phyloP scores from a whole-genome alignment of 2,888 invertebrate genomes.

The Plagiodera versicolora region DNA sequence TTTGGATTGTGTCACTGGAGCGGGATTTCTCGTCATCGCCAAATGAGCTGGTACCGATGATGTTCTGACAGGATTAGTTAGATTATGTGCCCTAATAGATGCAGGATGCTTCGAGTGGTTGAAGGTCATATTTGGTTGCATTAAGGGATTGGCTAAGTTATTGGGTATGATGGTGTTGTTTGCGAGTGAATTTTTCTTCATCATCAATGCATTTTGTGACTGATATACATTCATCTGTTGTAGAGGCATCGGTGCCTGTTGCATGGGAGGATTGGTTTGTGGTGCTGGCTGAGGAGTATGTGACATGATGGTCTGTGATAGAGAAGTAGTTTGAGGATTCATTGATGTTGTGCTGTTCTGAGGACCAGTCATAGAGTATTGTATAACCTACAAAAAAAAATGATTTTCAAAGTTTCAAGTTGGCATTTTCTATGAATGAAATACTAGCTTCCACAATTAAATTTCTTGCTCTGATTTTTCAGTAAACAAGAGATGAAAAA shows the following conservation, averaged over 20 bases:
- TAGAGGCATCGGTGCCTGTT: constrained; percentile 16
- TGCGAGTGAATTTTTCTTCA: background rate
- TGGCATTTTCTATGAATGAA: no score
- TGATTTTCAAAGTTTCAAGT: no score
- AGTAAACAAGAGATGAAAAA: no score
- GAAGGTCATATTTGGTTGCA: constrained; percentile 20
- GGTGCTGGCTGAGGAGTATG: constrained; percentile 22
- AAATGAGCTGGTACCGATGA: constrained; percentile 5
- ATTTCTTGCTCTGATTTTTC: no score
- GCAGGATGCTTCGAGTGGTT: constrained; percentile 18
- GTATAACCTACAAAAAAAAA: constrained; percentile 28
- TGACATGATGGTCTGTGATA: constrained; percentile 21
- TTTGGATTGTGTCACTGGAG: constrained; percentile 8
- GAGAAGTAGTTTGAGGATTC: constrained; percentile 18
- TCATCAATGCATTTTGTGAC: constrained; percentile 13
- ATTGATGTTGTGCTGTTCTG: constrained; percentile 18
- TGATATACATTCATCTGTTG: constrained; percentile 25
- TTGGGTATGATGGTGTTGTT: constrained; percentile 8
- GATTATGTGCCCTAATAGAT: constrained; percentile 16
- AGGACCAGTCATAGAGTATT: constrained; percentile 14
- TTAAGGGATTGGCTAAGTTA: background rate
- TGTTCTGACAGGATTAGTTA: constrained; percentile 14
- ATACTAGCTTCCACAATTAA: no score
- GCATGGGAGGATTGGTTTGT: constrained; percentile 11
- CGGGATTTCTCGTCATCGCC: constrained; percentile 8